These are phyloP conservation scores for Poecilia velifera DNA, from an alignment of 2,797 vertebrate genomes.

Conservation along the genomic window DNA sequence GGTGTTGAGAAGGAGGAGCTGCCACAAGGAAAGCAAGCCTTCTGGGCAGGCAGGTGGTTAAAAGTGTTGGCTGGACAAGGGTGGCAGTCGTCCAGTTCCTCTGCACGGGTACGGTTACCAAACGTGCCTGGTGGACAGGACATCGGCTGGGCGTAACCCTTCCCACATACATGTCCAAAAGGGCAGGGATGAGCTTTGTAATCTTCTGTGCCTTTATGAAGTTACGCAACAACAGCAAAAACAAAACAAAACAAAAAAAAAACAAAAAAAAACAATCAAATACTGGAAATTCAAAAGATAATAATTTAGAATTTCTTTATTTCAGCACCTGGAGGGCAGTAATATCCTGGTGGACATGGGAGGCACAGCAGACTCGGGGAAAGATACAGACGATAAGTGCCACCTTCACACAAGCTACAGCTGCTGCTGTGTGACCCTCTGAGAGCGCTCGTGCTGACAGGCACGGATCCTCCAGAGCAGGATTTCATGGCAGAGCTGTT, in stretches of 20 bases:
- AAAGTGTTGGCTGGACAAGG: conserved; percentile 88
- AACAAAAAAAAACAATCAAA: background rate
- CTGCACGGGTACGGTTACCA: conserved; percentile 75
- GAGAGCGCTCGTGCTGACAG: conserved; percentile 81
- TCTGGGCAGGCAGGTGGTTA: conserved; percentile 85
- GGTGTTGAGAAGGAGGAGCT: conserved; percentile 86
- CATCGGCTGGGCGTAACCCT: conserved; percentile 69
- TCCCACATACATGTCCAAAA: conserved; percentile 85
- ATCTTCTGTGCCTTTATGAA: conserved; percentile 74
- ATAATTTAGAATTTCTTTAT: background rate
- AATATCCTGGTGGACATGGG: conserved; percentile 88
- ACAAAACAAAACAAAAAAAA: background rate
- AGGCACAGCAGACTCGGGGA: conserved; percentile 76
- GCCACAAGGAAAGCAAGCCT: conserved; percentile 90
- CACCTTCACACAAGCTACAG: conserved; percentile 84
- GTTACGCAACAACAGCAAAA: background rate
- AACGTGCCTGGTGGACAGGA: conserved; percentile 88
- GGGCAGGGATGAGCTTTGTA: conserved; percentile 84
- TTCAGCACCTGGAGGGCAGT: conserved; percentile 84
- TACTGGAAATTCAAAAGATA: background rate
- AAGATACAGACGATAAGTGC: conserved; percentile 79
- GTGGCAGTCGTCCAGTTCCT: conserved; percentile 77
- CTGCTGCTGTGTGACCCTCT: conserved; percentile 82
- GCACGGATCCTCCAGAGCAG: conserved; percentile 86
- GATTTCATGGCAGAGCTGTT: conserved; percentile 81